These are phyloP conservation scores for Pachliopta kotzebuea DNA, from an alignment of 2,888 invertebrate genomes.

Conservation along the genomic window DNA sequence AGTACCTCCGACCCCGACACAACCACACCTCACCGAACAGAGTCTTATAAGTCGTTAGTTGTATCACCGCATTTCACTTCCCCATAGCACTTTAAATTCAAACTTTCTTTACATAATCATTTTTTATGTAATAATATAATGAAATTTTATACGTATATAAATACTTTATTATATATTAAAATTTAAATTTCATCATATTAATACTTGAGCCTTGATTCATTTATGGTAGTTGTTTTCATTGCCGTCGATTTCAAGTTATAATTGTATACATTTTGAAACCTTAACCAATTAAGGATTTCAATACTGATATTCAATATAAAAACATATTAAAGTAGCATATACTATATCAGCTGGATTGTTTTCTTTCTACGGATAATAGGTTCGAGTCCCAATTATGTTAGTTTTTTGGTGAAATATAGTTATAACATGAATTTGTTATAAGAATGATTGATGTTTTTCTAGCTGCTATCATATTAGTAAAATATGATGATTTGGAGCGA, in stretches of 20 bases:
- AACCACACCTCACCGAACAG: slow-evolving; percentile 12
- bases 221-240: slow-evolving; percentile 9
- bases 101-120: too few relatives aligned
- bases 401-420: not conserved
- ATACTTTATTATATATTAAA: too few relatives aligned
- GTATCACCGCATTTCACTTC: not conserved
- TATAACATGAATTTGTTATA: too few relatives aligned
- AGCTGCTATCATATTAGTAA: too few relatives aligned
- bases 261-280: not conserved
- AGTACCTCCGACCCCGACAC: slow-evolving; percentile 11
- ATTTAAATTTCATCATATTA: too few relatives aligned
- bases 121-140: too few relatives aligned
- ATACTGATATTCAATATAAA: not conserved
- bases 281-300: not conserved
- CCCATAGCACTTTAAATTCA: not conserved
- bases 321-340: not conserved
- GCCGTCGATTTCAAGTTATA: slow-evolving; percentile 1
- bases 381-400: not conserved
- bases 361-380: too few relatives aligned
- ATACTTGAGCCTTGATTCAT: not conserved
- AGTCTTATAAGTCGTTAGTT: slow-evolving; percentile 3
- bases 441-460: too few relatives aligned
- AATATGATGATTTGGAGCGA: too few relatives aligned
- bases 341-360: too few relatives aligned
- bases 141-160: too few relatives aligned